These are phyloP conservation scores for Drosophila pegasa DNA, from an alignment of 2,888 invertebrate genomes.

Conservation along the genomic window DNA sequence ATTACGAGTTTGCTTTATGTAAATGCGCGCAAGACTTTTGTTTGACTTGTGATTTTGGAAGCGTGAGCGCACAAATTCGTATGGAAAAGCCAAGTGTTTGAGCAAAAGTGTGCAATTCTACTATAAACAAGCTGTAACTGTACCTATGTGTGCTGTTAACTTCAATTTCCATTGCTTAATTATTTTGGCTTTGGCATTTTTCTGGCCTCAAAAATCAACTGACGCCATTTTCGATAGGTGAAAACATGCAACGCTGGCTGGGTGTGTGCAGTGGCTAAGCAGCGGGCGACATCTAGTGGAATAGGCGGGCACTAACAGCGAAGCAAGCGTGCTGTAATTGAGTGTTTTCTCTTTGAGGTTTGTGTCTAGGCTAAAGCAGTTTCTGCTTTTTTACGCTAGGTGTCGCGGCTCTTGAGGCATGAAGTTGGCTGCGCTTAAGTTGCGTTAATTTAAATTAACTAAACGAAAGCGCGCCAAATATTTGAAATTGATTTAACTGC, in stretches of 20 bases:
- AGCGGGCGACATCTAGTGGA: slow-evolving; percentile 28
- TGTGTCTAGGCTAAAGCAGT: neutral
- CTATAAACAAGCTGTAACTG: neutral
- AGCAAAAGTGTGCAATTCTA: neutral
- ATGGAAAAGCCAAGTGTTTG: slow-evolving; percentile 19
- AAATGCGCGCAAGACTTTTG: slow-evolving; percentile 53
- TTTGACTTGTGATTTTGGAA: slow-evolving; percentile 48
- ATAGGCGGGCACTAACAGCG: accelerated
- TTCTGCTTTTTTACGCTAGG: slow-evolving; percentile 1
- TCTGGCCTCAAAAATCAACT: slow-evolving; percentile 6
- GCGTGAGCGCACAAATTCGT: slow-evolving; percentile 4
- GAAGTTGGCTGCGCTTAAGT: slow-evolving; percentile 31
- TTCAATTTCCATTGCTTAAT: neutral
- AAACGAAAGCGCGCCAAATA: neutral
- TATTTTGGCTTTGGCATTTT: slow-evolving; percentile 1
- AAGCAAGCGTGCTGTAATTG: no score
- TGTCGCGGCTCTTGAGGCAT: neutral
- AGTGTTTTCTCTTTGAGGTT: neutral
- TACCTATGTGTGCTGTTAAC: neutral
- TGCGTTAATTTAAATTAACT: slow-evolving; percentile 9
- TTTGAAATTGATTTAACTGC: neutral
- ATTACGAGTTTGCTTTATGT: slow-evolving; percentile 57
- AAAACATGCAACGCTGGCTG: neutral
- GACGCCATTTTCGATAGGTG: slow-evolving; percentile 35
- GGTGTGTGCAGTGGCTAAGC: slow-evolving; percentile 2